Evolutionary conservation across 2,888 invertebrate genomes (phyloP).

Genomic region (Plagiodera versicolora): DNA sequence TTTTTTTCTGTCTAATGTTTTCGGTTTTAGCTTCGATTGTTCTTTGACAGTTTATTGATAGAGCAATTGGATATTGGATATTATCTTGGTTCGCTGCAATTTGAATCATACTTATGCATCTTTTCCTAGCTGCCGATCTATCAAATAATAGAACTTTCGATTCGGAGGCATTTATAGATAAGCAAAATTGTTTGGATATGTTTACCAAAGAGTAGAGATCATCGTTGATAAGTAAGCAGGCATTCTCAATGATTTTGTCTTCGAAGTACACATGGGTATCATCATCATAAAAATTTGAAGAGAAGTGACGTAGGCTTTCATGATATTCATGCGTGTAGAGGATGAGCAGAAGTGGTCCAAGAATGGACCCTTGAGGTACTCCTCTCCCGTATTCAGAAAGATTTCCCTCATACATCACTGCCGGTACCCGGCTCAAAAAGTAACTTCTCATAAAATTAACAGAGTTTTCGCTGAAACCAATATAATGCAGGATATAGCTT

Average conservation of each 20-base stretch:
- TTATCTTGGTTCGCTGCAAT: constrained; percentile 4
- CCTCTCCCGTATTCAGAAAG: too few relatives aligned
- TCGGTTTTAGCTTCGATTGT: too few relatives aligned
- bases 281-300: not conserved
- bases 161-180: not conserved
- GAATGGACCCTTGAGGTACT: too few relatives aligned
- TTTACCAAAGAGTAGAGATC: not conserved
- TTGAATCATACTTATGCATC: not conserved
- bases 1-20: too few relatives aligned
- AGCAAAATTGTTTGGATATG: not conserved
- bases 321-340: constrained; percentile 2
- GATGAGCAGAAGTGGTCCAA: not conserved
- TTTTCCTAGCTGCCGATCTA: not conserved
- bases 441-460: not conserved
- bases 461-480: not conserved
- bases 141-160: not conserved
- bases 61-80: too few relatives aligned
- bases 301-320: not conserved
- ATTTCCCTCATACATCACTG: too few relatives aligned
- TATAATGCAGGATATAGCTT: not conserved
- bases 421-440: not conserved
- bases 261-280: not conserved
- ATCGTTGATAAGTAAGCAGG: not conserved
- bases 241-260: not conserved
- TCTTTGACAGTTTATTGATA: too few relatives aligned